These are phyloP conservation scores for Notocelia uddmanniana DNA, from an alignment of 2,888 invertebrate genomes.

Conservation along the genomic window DNA sequence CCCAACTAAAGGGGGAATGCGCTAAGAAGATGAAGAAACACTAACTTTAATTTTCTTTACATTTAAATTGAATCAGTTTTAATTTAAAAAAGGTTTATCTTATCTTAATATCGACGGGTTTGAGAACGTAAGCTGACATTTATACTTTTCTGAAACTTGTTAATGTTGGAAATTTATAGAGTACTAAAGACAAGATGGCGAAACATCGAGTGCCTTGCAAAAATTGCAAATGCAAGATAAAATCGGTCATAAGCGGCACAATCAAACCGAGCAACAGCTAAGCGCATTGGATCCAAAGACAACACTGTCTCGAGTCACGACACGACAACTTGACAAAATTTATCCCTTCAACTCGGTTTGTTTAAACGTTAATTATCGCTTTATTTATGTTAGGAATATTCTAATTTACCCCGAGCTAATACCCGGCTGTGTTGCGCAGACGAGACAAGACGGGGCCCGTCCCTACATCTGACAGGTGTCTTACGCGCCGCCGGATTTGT, in stretches of 20 bases:
- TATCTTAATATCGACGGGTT: too few species aligned
- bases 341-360: slow-evolving; percentile 71
- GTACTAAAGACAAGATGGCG: not conserved
- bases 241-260: slow-evolving; percentile 16
- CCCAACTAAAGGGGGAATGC: too few species aligned
- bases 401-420: slow-evolving; percentile 75
- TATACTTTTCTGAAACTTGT: too few species aligned
- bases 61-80: too few species aligned
- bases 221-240: not conserved
- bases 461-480: slow-evolving; percentile 78
- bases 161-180: not conserved
- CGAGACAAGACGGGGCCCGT: slow-evolving; percentile 71
- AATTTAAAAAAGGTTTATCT: too few species aligned
- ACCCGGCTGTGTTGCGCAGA: slow-evolving; percentile 64
- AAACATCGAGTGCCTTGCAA: slow-evolving; percentile 3
- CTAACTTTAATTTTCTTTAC: too few species aligned
- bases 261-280: not conserved
- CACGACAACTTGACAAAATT: slow-evolving; percentile 70
- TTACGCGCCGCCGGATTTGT: slow-evolving; percentile 77
- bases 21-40: too few species aligned
- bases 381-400: slow-evolving; percentile 79
- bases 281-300: slow-evolving; percentile 52
- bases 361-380: slow-evolving; percentile 77
- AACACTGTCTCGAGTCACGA: slow-evolving; percentile 61
- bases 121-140: too few species aligned